phyloP scores from a whole-genome alignment of 2,797 vertebrate species.

The Notoglanidium macrostoma region DNA sequence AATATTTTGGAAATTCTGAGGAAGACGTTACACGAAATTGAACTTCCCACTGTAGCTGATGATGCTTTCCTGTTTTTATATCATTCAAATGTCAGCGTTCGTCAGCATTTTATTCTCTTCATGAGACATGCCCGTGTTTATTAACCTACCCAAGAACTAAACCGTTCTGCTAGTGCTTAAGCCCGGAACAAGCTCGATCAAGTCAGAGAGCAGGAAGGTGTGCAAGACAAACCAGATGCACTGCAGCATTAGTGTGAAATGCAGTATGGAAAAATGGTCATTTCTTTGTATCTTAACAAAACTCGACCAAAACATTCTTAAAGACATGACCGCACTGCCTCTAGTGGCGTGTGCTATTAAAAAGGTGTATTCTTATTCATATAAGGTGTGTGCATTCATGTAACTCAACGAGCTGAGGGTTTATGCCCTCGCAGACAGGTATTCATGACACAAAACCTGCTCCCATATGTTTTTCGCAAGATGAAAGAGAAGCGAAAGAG shows the following conservation, averaged over 20 bases:
- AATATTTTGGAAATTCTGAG: not conserved
- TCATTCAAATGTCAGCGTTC: not conserved
- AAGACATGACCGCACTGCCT: not conserved
- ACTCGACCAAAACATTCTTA: not conserved
- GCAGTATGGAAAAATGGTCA: not conserved
- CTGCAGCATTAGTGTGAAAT: not conserved
- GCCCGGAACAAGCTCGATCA: not conserved
- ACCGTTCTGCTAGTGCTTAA: not conserved
- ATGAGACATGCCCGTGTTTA: not conserved
- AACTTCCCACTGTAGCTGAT: not conserved
- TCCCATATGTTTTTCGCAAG: not conserved
- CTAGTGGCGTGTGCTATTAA: not conserved
- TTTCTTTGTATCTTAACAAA: not conserved
- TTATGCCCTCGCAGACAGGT: not conserved
- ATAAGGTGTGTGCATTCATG: not conserved
- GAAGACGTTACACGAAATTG: not conserved
- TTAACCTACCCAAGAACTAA: not conserved
- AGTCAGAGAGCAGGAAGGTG: not conserved
- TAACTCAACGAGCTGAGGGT: not conserved
- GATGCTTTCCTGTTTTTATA: conserved; percentile 4
- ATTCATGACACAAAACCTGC: not conserved
- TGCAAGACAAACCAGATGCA: not conserved
- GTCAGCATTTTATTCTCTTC: not conserved
- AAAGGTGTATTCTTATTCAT: not conserved
- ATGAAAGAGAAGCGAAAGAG: no score